phyloP scores from a whole-genome alignment of 92 coral and sea anemone genomes.

The Chrysogorgia sp. region DNA sequence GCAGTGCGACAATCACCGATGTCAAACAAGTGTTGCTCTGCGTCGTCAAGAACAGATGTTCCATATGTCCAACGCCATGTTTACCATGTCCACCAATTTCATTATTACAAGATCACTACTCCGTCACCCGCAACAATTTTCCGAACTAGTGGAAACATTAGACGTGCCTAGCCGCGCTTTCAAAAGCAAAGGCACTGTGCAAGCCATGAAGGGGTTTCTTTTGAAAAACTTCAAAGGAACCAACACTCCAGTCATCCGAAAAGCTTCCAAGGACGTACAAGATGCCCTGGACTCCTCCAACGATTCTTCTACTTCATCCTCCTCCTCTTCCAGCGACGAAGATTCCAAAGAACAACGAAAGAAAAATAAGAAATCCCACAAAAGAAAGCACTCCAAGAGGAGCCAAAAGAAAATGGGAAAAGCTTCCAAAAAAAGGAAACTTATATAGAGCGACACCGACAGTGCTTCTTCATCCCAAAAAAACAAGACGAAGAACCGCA shows the following conservation, averaged over 20 bases:
- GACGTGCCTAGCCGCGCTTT: no score
- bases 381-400: no score
- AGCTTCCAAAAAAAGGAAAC: background rate
- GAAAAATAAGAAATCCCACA: background rate
- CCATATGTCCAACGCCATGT: no score
- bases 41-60: constrained; percentile 2
- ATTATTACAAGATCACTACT: background rate
- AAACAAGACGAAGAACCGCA: background rate
- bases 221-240: no score
- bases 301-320: background rate
- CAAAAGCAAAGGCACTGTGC: no score
- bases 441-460: background rate
- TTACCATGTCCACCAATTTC: background rate
- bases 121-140: background rate
- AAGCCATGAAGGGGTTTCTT: no score
- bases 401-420: background rate
- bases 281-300: background rate
- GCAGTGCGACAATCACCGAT: background rate
- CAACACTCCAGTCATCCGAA: no score
- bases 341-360: background rate
- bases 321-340: background rate
- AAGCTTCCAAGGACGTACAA: no score
- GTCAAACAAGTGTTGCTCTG: background rate
- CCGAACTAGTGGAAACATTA: background rate
- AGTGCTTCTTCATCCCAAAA: background rate